Conservation (phyloP, 2,113 vertebrate species). For the Pogona vitticeps region DNA sequence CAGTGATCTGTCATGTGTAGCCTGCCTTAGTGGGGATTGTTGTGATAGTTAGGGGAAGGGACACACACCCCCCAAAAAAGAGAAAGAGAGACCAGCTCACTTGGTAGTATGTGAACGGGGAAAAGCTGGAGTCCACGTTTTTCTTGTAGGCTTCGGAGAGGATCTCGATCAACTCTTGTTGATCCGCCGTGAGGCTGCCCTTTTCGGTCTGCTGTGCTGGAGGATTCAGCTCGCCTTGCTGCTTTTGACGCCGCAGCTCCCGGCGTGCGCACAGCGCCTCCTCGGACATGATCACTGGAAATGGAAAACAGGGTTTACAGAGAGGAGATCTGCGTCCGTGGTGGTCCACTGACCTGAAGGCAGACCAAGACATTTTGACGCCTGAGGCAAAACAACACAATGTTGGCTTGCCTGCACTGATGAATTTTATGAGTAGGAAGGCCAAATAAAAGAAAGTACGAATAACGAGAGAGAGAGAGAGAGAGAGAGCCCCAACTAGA, state of each 20-base stretch:
- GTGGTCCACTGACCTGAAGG: background rate
- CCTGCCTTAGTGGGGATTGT: too few species aligned
- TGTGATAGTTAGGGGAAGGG: too few species aligned
- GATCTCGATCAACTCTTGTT: conserved; percentile 56
- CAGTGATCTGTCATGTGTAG: too few species aligned
- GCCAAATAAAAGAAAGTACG: too few species aligned
- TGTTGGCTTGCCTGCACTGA: too few species aligned
- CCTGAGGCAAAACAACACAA: too few species aligned
- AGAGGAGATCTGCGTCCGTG: too few species aligned
- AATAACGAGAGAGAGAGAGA: too few species aligned
- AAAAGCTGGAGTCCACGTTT: conserved; percentile 67
- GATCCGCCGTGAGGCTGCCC: conserved; percentile 48
- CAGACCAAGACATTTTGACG: too few species aligned
- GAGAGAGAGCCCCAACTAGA: too few species aligned
- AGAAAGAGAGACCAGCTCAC: conserved; percentile 63
- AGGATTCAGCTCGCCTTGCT: conserved; percentile 26
- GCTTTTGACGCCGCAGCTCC: conserved; percentile 44
- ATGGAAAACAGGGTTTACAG: accelerated
- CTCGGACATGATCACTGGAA: conserved; percentile 73
- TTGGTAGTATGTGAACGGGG: conserved; percentile 63
- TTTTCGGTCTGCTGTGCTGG: accelerated
- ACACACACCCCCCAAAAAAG: too few species aligned
- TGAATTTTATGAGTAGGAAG: too few species aligned
- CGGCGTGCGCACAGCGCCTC: conserved; percentile 56
- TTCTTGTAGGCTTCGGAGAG: conserved; percentile 62